A percentile compares a stretch with the other conserved stretches of the same genome.
These are phyloP conservation scores for Ischnus inquisitorius DNA, from an alignment of 2,888 invertebrate genomes.

Conservation along the genomic window DNA sequence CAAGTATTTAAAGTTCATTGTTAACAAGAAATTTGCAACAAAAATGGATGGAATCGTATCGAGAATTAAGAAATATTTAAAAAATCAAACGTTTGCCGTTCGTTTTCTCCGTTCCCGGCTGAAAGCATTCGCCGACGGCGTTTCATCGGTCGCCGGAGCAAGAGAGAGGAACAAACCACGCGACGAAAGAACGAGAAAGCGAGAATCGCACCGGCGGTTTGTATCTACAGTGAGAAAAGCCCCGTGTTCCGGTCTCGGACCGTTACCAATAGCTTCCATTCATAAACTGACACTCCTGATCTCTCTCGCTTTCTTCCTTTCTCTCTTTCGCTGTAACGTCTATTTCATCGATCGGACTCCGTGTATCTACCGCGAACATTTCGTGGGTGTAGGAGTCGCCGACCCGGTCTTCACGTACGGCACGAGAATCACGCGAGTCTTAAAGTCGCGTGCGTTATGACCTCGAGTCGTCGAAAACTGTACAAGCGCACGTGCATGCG, in stretches of 20 bases:
- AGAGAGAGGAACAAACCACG: constrained; percentile 39
- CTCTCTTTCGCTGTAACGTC: constrained; percentile 38
- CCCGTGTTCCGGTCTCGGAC: constrained; percentile 69
- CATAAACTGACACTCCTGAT: constrained; percentile 69
- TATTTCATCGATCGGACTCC: constrained; percentile 60
- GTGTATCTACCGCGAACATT: constrained; percentile 57
- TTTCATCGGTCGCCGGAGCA: background rate
- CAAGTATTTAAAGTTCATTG: too few relatives aligned
- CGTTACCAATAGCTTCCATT: constrained; percentile 77
- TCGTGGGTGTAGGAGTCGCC: constrained; percentile 72
- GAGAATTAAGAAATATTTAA: too few relatives aligned
- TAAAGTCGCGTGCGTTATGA: constrained; percentile 24
- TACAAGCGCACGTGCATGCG: too few relatives aligned
- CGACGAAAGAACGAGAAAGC: constrained; percentile 42
- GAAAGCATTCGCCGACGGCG: background rate
- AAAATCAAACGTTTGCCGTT: too few relatives aligned
- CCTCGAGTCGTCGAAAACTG: constrained; percentile 23
- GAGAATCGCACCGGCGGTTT: constrained; percentile 35
- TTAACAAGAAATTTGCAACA: too few relatives aligned
- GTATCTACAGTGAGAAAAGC: constrained; percentile 9
- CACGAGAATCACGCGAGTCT: constrained; percentile 57
- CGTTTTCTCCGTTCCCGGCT: background rate
- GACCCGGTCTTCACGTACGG: constrained; percentile 71
- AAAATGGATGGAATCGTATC: too few relatives aligned
- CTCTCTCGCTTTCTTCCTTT: constrained; percentile 37